Conservation (phyloP, 2,797 vertebrate genomes). For the Cynodonichthys magdalenae region DNA sequence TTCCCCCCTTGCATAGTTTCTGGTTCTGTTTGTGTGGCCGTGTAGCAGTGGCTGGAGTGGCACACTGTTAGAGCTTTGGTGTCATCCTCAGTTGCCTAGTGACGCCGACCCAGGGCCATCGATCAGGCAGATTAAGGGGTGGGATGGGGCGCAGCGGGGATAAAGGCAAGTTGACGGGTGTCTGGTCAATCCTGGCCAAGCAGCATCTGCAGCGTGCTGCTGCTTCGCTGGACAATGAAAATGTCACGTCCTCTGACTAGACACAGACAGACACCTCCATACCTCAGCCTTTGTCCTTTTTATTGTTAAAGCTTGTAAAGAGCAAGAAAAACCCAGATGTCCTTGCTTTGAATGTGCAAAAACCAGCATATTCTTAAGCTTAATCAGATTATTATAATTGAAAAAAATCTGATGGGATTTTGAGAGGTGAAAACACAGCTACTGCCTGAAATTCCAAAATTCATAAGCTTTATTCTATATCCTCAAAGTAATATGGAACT, state of each 20-base stretch:
- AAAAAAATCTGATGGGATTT: no score
- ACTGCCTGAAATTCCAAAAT: no score
- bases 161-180: conserved; percentile 57
- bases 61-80: conserved; percentile 49
- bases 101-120: conserved; percentile 68
- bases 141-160: conserved; percentile 49
- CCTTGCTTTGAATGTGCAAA: not conserved
- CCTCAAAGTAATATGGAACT: no score
- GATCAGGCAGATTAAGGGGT: conserved; percentile 67
- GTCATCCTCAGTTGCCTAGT: conserved; percentile 75
- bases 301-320: not conserved
- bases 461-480: no score
- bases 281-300: not conserved
- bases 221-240: conserved; percentile 42
- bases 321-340: not conserved
- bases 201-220: conserved; percentile 19
- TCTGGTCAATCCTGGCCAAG: conserved; percentile 44
- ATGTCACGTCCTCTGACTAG: conserved; percentile 50
- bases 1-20: conserved; percentile 2
- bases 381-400: not conserved
- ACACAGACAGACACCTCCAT: conserved; percentile 3
- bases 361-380: not conserved
- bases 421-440: no score
- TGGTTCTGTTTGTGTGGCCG: conserved; percentile 17
- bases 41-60: conserved; percentile 34